Conservation (phyloP, 1,140 invertebrate species). For the Scaptomyza montana region DNA sequence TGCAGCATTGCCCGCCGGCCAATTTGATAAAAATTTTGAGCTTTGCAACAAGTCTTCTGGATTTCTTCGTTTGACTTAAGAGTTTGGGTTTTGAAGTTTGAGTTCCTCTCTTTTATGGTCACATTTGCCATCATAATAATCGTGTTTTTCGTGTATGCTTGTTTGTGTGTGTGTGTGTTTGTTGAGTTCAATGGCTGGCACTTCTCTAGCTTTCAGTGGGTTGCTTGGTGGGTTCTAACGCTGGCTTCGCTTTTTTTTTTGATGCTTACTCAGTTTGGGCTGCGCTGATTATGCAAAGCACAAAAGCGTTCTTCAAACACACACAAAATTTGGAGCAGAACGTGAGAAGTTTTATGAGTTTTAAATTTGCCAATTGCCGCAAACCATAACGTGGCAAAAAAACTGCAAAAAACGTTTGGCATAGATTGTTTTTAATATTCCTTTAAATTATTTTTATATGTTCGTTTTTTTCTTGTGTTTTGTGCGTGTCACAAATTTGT, state of each 20-base stretch:
- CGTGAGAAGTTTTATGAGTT: constrained; percentile 76
- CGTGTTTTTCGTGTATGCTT: constrained; percentile 16
- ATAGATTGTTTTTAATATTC: constrained; percentile 37
- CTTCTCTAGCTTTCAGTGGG: constrained; percentile 41
- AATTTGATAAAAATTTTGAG: constrained; percentile 68
- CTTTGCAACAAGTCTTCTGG: constrained; percentile 53
- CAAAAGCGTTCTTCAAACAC: constrained; percentile 26
- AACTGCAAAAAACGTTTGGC: constrained; percentile 56
- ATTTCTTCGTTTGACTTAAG: constrained; percentile 10
- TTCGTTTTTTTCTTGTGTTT: background rate
- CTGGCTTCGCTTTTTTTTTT: constrained; percentile 19
- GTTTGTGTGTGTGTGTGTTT: constrained; percentile 9
- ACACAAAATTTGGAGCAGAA: constrained; percentile 68
- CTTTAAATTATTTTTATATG: background rate
- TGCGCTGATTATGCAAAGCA: constrained; percentile 65
- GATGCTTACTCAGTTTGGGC: constrained; percentile 17
- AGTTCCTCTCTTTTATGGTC: constrained; percentile 51
- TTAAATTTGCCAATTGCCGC: constrained; percentile 66
- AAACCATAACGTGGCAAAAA: constrained; percentile 5
- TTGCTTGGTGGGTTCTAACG: constrained; percentile 49
- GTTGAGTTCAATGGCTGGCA: constrained; percentile 57
- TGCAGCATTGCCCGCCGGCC: constrained; percentile 46
- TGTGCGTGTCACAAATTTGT: constrained; percentile 9
- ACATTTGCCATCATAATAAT: constrained; percentile 67
- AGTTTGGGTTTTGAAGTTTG: constrained; percentile 10